phyloP scores from a whole-genome alignment of 2,113 vertebrate genomes.

The Eulemur macaco region DNA sequence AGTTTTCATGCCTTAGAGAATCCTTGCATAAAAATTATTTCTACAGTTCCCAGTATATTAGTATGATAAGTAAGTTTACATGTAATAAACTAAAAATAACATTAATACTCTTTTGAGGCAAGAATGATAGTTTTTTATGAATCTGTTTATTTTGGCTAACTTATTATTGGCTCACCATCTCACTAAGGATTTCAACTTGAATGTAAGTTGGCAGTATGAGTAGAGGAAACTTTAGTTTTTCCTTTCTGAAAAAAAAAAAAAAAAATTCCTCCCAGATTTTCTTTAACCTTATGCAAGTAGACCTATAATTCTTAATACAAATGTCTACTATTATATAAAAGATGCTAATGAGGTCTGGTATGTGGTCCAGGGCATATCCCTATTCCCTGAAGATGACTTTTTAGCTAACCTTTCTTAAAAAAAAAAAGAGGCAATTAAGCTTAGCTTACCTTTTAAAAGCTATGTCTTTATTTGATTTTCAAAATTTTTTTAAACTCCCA shows the following conservation, averaged over 20 bases:
- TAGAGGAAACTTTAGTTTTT: not conserved
- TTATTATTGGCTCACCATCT: not conserved
- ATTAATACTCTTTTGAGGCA: not conserved
- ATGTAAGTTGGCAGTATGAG: not conserved
- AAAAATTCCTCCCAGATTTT: not conserved
- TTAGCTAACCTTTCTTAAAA: not conserved
- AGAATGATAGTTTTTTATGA: not conserved
- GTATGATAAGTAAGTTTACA: not conserved
- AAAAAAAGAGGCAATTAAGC: not conserved
- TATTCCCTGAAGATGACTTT: not conserved
- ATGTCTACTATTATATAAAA: not conserved
- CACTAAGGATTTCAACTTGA: not conserved
- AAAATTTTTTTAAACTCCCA: not conserved
- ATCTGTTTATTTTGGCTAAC: conserved; percentile 32
- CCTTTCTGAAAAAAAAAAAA: not conserved
- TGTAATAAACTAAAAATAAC: conserved; percentile 7
- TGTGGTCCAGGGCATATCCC: not conserved
- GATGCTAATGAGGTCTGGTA: not conserved
- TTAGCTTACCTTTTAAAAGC: conserved; percentile 25
- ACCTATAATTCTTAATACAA: not conserved
- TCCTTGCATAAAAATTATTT: not conserved
- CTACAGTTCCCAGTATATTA: not conserved
- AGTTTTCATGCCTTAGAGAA: not conserved
- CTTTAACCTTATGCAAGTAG: not conserved
- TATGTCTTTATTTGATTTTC: conserved; percentile 6